These are phyloP conservation scores for Myotis davidii DNA, from an alignment of 2,113 vertebrate genomes.

Conservation along the genomic window DNA sequence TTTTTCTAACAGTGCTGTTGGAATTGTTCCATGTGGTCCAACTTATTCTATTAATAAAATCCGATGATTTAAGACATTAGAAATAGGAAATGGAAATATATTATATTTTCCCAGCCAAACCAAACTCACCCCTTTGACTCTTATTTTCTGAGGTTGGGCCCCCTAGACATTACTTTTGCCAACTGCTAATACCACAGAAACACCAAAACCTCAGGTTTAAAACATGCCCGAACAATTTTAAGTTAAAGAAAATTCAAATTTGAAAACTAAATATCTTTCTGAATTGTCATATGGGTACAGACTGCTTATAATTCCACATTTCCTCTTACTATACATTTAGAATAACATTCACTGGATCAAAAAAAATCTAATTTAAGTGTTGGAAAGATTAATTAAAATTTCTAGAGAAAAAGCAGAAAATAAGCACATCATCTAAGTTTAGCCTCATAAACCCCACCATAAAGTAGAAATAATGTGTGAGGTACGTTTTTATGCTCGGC, in stretches of 20 bases:
- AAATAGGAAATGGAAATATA: conserved; percentile 57
- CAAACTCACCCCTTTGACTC: conserved; percentile 4
- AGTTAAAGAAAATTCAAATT: conserved; percentile 42
- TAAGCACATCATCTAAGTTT: not conserved
- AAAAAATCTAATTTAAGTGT: not conserved
- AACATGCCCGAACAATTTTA: not conserved
- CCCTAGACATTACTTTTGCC: conserved; percentile 28
- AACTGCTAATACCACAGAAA: conserved; percentile 45
- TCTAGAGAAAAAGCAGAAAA: conserved; percentile 29
- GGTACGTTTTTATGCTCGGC: conserved; percentile 57
- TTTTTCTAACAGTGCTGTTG: conserved; percentile 28
- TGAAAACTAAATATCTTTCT: conserved; percentile 34
- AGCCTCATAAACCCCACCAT: not conserved
- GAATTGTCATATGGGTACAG: not conserved
- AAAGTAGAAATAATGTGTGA: conserved; percentile 37
- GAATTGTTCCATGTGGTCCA: not conserved
- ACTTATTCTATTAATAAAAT: conserved; percentile 60
- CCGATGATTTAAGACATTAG: conserved; percentile 50
- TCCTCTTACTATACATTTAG: conserved; percentile 4
- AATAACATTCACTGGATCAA: not conserved
- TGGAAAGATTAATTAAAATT: conserved; percentile 9
- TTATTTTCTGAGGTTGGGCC: conserved; percentile 40
- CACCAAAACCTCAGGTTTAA: conserved; percentile 24
- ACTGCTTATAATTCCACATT: conserved; percentile 25
- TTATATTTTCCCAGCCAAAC: conserved; percentile 34